Conservation (phyloP, 2,797 vertebrate genomes). For the Nannoperca australis region DNA sequence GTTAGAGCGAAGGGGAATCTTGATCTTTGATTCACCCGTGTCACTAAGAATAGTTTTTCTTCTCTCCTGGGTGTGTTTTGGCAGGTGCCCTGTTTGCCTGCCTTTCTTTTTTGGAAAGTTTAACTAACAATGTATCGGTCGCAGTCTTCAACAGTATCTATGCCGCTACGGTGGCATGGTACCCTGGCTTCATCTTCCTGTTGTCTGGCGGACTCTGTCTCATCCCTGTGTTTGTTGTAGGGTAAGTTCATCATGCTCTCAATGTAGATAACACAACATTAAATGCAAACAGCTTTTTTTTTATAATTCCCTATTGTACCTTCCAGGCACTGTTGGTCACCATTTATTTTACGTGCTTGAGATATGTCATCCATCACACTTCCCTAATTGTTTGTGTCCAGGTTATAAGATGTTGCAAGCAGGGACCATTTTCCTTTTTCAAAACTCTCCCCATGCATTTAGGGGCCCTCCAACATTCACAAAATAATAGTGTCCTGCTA, state of each 20-base stretch:
- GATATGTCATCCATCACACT: neutral
- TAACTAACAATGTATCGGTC: constrained; percentile 78
- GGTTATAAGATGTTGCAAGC: neutral
- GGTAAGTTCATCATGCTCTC: constrained; percentile 82
- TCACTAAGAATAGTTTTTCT: neutral
- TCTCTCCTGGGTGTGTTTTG: constrained; percentile 37
- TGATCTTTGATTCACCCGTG: neutral
- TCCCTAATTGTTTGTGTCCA: neutral
- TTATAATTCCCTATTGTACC: neutral
- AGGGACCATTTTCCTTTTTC: neutral
- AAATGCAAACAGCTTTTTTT: neutral
- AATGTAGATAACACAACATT: neutral
- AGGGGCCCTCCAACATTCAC: neutral
- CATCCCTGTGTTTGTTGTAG: constrained; percentile 86
- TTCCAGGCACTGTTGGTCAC: neutral
- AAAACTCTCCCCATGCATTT: neutral
- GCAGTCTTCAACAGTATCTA: constrained; percentile 90
- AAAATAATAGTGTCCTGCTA: neutral
- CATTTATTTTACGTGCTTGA: neutral
- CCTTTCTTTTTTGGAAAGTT: constrained; percentile 90
- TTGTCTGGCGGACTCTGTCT: constrained; percentile 87
- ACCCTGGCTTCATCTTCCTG: constrained; percentile 91
- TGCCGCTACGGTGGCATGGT: constrained; percentile 90
- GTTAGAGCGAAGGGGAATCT: neutral
- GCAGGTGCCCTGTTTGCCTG: constrained; percentile 94